Evolutionary conservation across 2,797 vertebrate genomes (phyloP).

Genomic region (Tadarida brasiliensis): DNA sequence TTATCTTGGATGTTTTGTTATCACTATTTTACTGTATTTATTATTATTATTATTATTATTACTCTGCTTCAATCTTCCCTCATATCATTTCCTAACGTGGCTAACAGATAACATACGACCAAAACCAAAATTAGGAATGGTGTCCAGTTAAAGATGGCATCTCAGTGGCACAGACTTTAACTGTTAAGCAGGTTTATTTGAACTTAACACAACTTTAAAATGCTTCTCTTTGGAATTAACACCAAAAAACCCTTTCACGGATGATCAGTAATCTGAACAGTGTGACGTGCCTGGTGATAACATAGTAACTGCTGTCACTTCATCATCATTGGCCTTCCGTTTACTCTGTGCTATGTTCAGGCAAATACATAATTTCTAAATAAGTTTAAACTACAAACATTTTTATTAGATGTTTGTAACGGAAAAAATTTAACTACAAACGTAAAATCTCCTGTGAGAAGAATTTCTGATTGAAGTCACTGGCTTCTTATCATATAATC

Average conservation of each 20-base stretch:
- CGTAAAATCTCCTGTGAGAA: constrained; percentile 72
- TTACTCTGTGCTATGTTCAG: constrained; percentile 79
- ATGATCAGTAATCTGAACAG: constrained; percentile 75
- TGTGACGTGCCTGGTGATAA: constrained; percentile 74
- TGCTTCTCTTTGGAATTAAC: constrained; percentile 76
- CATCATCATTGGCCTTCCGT: constrained; percentile 74
- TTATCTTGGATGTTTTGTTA: background rate
- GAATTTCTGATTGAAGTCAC: constrained; percentile 43
- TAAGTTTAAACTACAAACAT: constrained; percentile 76
- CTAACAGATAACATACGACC: background rate
- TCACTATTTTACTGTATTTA: background rate
- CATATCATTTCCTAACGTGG: background rate
- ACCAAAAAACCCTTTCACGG: constrained; percentile 77
- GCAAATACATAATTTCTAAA: constrained; percentile 81
- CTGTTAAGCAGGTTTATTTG: background rate
- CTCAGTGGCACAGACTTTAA: background rate
- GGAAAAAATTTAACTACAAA: constrained; percentile 65
- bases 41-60: background rate
- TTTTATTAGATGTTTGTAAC: constrained; percentile 64
- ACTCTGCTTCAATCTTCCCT: constrained; percentile 16
- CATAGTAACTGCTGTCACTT: background rate
- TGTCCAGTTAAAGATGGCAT: constrained; percentile 27
- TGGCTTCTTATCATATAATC: background rate
- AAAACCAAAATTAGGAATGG: constrained; percentile 19
- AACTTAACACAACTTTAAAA: constrained; percentile 64